Conservation (phyloP, 1,140 invertebrate genomes). For the Zaprionus vittiger region DNA sequence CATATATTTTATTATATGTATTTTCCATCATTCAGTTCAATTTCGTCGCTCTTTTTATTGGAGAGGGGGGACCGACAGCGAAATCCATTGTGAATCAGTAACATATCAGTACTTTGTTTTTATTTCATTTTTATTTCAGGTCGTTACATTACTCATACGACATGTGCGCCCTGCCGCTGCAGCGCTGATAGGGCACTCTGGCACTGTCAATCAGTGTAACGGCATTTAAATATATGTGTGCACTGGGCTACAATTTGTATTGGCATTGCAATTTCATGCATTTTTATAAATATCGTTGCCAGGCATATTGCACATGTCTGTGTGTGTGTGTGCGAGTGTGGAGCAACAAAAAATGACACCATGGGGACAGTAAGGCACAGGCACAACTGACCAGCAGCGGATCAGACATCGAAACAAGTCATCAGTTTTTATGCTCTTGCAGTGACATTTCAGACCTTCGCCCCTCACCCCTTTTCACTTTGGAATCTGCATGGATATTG, state of each 20-base stretch:
- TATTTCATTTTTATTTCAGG: conserved; percentile 53
- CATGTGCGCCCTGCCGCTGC: conserved; percentile 26
- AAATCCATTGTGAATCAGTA: not conserved
- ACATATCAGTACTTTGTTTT: conserved; percentile 12
- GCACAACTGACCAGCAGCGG: conserved; percentile 13
- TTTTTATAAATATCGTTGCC: conserved; percentile 62
- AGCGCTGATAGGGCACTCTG: conserved; percentile 52
- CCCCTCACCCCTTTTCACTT: not conserved
- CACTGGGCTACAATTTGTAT: conserved; percentile 26
- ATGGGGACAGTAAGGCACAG: conserved; percentile 45
- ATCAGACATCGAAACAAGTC: conserved; percentile 77
- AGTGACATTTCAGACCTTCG: conserved; percentile 59
- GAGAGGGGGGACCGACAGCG: no score
- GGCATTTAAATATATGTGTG: conserved; percentile 70
- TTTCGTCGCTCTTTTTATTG: not conserved
- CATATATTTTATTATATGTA: conserved; percentile 6
- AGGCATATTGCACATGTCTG: conserved; percentile 16
- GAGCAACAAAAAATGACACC: conserved; percentile 66
- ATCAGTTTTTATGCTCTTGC: conserved; percentile 74
- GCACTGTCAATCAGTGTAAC: conserved; percentile 75
- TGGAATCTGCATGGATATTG: conserved; percentile 43
- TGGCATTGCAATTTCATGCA: conserved; percentile 54
- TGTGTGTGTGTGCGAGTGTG: no score
- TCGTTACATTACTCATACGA: conserved; percentile 78
- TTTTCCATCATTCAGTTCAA: conserved; percentile 2